Percentiles rank a stretch among this genome's conserved stretches.
Evolutionary conservation across 2,797 vertebrate genomes (phyloP).

Genomic region (Knipowitschia caucasica): DNA sequence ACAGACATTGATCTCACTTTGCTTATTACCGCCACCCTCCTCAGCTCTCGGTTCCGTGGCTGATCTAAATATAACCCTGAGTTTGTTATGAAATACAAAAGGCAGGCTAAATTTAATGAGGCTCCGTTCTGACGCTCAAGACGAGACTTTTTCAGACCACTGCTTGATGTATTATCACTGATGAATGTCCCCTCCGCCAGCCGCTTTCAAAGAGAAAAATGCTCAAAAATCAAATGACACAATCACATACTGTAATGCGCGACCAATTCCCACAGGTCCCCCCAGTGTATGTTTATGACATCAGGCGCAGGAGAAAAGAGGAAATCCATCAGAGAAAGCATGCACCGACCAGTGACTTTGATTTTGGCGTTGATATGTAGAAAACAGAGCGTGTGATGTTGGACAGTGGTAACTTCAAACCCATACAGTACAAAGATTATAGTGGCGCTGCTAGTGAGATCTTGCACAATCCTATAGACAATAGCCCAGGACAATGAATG

Average conservation of each 20-base stretch:
- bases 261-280: constrained; percentile 38
- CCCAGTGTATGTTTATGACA: constrained; percentile 30
- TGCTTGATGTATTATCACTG: constrained; percentile 48
- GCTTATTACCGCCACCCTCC: constrained; percentile 54
- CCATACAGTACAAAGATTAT: constrained; percentile 11
- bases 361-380: constrained; percentile 16
- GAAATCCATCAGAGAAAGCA: constrained; percentile 30
- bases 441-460: neutral
- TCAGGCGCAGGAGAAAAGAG: neutral
- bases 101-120: constrained; percentile 68
- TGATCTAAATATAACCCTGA: constrained; percentile 67
- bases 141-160: constrained; percentile 43
- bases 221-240: constrained; percentile 23
- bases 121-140: constrained; percentile 41
- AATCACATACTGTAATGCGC: constrained; percentile 20
- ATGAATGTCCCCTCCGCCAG: constrained; percentile 31
- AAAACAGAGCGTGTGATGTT: constrained; percentile 14
- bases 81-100: constrained; percentile 69
- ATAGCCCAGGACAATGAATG: neutral
- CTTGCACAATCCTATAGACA: no score
- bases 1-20: constrained; percentile 64
- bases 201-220: constrained; percentile 38
- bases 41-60: constrained; percentile 49
- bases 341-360: constrained; percentile 27
- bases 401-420: constrained; percentile 31